phyloP scores from a whole-genome alignment of 2,797 vertebrate genomes.

The Synaphobranchus kaupii region DNA sequence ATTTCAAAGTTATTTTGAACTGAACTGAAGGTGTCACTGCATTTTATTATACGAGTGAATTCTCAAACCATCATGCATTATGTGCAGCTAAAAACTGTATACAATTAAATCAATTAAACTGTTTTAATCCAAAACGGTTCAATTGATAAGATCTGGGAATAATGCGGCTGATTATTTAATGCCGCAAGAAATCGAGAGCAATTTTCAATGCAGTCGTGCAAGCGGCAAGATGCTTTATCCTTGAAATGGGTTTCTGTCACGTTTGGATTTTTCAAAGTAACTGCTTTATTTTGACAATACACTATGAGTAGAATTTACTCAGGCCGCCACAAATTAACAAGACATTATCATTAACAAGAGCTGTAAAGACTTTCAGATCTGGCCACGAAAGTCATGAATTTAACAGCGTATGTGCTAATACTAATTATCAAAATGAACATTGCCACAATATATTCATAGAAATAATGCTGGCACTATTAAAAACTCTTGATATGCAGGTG shows the following conservation, averaged over 20 bases:
- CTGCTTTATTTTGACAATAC: neutral
- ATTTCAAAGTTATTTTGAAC: neutral
- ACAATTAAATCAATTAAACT: neutral
- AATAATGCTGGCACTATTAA: neutral
- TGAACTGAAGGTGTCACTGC: neutral
- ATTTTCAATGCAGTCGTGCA: constrained; percentile 1
- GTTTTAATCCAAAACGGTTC: neutral
- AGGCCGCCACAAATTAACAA: neutral
- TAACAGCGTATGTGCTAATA: neutral
- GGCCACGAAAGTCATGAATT: neutral
- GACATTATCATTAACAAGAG: neutral
- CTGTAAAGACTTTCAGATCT: neutral
- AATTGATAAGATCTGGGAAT: constrained; percentile 2
- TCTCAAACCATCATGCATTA: neutral
- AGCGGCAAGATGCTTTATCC: neutral
- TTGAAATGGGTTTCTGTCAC: neutral
- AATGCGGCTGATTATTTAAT: neutral
- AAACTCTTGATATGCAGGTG: neutral
- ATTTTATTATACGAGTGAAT: constrained; percentile 10
- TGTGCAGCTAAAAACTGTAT: neutral
- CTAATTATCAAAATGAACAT: neutral
- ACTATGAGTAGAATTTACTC: neutral
- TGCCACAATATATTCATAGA: neutral
- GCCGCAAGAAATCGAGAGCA: neutral
- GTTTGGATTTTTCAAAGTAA: neutral